Evolutionary conservation across 1,140 invertebrate species (phyloP).

Genomic region (Drosophila truncata): DNA sequence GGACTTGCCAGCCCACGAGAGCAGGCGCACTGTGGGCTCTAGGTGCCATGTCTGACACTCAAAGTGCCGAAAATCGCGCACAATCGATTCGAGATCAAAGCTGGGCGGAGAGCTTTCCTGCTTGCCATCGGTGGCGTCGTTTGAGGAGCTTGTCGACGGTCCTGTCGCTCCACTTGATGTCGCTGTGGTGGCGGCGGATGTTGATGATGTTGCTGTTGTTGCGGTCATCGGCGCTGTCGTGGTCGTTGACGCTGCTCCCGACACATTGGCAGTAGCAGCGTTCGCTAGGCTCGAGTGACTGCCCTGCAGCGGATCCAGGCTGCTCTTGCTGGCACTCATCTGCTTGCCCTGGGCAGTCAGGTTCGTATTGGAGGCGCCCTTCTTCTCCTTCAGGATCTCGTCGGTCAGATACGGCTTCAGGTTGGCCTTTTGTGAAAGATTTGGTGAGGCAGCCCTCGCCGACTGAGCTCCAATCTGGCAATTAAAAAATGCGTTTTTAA

Average conservation of each 20-base stretch:
- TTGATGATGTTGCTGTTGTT: constrained; percentile 25
- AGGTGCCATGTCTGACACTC: constrained; percentile 98
- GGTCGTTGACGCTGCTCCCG: constrained; percentile 20
- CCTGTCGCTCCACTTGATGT: constrained; percentile 25
- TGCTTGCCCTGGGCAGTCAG: constrained; percentile 69
- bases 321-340: constrained; percentile 71
- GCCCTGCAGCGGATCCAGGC: constrained; percentile 68
- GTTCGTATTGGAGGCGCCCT: constrained; percentile 58
- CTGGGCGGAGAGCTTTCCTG: constrained; percentile 43
- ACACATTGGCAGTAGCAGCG: constrained; percentile 22
- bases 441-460: constrained; percentile 78
- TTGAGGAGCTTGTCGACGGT: constrained; percentile 14
- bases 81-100: constrained; percentile 82
- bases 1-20: constrained; percentile 98
- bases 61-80: constrained; percentile 93
- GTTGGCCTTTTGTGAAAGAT: constrained; percentile 79
- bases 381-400: constrained; percentile 75
- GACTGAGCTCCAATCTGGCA: constrained; percentile 77
- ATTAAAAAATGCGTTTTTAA: not conserved
- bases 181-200: constrained; percentile 9
- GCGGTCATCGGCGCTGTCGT: constrained; percentile 18
- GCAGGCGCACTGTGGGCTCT: constrained; percentile 96
- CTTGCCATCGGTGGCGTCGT: constrained; percentile 49
- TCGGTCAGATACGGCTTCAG: constrained; percentile 77
- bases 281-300: constrained; percentile 68